Evolutionary conservation across 92 coral and sea anemone species (phyloP), one percentile per base, ranked within the genome.

Genomic region (Umimayanthus kanabou): DNA sequence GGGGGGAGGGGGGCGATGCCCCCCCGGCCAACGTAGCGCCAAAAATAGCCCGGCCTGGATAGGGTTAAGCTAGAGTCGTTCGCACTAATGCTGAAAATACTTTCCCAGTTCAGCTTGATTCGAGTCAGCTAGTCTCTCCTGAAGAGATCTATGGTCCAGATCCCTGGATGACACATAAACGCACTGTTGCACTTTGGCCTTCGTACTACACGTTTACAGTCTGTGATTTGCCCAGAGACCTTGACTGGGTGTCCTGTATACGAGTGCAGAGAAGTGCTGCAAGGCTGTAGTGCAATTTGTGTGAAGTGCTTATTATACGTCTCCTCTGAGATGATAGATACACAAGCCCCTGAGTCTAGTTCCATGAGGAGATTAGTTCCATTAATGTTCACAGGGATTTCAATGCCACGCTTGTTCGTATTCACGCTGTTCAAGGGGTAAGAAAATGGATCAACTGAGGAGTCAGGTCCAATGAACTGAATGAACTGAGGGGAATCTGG

Each of bases 281-380:
- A 82, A 22, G 88, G 89, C 39, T 67, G 37, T 58, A 88, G 87
- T 5, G 89, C 76, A 23, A 75, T 83, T 1, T 33, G 69, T 25
- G 45, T 69, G 72, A 91, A 84, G 64, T 88, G 61, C 49, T 37
- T 86, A 23, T 89, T 71, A 74, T 75, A 79, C 45, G 70, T 88
- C n/a, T 65, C 90, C 58, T 88, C 20, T 23, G 90, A 88, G 74
- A 88, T 88, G 29, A 88, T 80, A 6, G 90, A 88, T 13, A 88
- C 84, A n/a, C 87, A 81, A 30, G 87, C 90, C 4, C 90, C 87
- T 9, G 87, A 85, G 53, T 90, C 89, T 29, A 89, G 73, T 85
- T 89, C 92, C 89, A 85, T 89, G 4, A 77, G 10, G 1, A 89
- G 69, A 33, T 42, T 2, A 25, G 29, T 42, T 77, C 87, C 90